Conservation (phyloP, 2,797 vertebrate genomes). For the Falco biarmicus region DNA sequence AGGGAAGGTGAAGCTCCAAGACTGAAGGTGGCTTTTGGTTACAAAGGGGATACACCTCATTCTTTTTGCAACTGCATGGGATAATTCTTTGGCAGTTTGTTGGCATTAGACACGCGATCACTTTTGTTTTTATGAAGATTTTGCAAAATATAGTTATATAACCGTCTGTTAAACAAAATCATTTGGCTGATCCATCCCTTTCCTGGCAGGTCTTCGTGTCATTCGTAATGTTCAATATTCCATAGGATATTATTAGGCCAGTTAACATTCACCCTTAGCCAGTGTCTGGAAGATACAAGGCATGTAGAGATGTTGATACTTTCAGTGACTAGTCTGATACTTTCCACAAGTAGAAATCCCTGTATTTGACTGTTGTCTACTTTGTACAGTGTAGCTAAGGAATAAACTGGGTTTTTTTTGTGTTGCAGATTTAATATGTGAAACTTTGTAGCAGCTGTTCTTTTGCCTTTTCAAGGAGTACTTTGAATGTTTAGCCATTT, state of each 20-base stretch:
- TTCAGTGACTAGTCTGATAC: neutral
- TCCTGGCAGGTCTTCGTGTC: neutral
- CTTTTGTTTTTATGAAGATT: neutral
- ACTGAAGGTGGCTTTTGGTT: neutral
- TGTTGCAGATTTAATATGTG: neutral
- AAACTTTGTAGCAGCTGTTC: neutral
- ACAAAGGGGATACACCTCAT: accelerated
- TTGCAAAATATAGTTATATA: neutral
- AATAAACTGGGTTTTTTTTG: neutral
- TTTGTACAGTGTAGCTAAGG: neutral
- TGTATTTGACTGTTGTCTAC: accelerated
- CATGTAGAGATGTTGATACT: neutral
- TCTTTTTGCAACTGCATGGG: neutral
- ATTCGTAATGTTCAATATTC: neutral
- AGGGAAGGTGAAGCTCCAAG: neutral
- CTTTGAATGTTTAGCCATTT: neutral
- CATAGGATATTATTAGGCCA: neutral
- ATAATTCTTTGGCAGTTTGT: neutral
- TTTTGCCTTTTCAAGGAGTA: neutral
- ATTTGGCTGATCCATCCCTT: neutral
- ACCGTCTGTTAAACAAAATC: neutral
- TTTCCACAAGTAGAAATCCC: neutral
- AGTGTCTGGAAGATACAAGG: neutral
- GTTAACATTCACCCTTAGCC: neutral
- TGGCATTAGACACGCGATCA: accelerated